Evolutionary conservation across 1,140 invertebrate species (phyloP).

Genomic region (Anastatus disparis): DNA sequence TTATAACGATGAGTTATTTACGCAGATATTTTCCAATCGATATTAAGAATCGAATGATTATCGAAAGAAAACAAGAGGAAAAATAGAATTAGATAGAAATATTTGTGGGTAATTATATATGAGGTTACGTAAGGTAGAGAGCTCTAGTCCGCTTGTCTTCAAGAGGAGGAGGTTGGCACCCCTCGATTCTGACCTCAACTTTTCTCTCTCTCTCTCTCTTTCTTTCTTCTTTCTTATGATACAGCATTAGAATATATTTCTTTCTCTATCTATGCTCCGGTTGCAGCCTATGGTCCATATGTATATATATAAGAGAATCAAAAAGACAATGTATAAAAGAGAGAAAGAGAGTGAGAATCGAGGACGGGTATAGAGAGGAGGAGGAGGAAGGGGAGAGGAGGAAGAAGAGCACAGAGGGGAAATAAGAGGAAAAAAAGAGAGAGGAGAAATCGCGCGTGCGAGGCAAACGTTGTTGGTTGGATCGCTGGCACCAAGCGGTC

Average conservation of each 20-base stretch:
- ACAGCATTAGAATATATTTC: too few relatives aligned
- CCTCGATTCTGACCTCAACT: constrained; percentile 47
- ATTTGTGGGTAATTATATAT: constrained; percentile 50
- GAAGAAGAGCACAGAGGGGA: constrained; percentile 28
- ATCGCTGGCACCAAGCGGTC: constrained; percentile 62
- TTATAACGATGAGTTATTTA: too few relatives aligned
- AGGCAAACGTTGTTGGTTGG: constrained; percentile 41
- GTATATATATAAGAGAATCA: constrained; percentile 5
- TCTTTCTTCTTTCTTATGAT: too few relatives aligned
- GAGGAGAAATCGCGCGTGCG: not conserved
- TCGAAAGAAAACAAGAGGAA: too few relatives aligned
- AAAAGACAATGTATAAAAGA: not conserved
- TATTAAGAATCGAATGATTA: too few relatives aligned
- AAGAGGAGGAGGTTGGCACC: constrained; percentile 50
- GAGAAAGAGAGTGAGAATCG: too few relatives aligned
- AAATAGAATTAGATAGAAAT: too few relatives aligned
- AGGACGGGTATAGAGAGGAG: not conserved
- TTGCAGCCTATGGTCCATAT: too few relatives aligned
- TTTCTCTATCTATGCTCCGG: too few relatives aligned
- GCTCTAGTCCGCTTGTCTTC: too few relatives aligned
- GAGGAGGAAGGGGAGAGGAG: constrained; percentile 24
- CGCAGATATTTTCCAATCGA: too few relatives aligned
- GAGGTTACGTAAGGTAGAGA: constrained; percentile 59
- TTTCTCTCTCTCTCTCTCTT: not conserved
- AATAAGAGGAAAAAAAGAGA: constrained; percentile 21